Evolutionary conservation across 2,113 vertebrate species (phyloP).

Genomic region (Nesospiza acunhae): DNA sequence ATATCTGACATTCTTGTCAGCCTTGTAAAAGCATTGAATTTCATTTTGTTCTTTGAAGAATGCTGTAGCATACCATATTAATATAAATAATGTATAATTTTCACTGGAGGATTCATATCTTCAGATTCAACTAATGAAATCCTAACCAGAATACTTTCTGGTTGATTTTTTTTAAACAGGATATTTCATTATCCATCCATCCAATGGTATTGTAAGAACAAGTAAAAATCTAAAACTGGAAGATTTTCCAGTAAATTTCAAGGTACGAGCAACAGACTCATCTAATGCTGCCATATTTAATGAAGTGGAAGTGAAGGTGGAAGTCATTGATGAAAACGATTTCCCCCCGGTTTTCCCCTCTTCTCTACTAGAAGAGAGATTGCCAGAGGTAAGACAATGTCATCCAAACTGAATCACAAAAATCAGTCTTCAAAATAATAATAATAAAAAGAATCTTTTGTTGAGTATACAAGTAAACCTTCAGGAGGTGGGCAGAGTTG

Average conservation of each 20-base stretch:
- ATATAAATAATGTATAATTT: background rate
- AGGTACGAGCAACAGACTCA: constrained; percentile 20
- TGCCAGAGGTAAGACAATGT: constrained; percentile 62
- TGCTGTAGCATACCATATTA: background rate
- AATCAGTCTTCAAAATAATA: background rate
- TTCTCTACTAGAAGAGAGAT: background rate
- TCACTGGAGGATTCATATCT: background rate
- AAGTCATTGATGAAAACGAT: constrained; percentile 46
- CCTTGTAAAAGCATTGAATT: background rate
- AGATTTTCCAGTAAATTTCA: constrained; percentile 53
- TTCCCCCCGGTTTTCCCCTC: constrained; percentile 56
- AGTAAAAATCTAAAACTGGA: background rate
- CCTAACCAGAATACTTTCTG: background rate
- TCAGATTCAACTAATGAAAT: background rate
- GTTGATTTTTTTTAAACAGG: background rate
- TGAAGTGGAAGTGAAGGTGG: constrained; percentile 32
- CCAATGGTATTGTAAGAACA: constrained; percentile 54
- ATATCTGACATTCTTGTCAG: background rate
- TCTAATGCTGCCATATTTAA: background rate
- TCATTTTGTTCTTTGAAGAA: background rate
- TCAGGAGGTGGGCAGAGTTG: background rate
- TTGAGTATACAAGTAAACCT: background rate
- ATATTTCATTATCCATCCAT: constrained; percentile 45
- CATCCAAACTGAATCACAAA: background rate
- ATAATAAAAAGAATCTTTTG: background rate